Percentiles rank a stretch among this genome's conserved stretches.
Evolutionary conservation across 2,888 invertebrate species (phyloP).

Genomic region (Cephus pygmeus): DNA sequence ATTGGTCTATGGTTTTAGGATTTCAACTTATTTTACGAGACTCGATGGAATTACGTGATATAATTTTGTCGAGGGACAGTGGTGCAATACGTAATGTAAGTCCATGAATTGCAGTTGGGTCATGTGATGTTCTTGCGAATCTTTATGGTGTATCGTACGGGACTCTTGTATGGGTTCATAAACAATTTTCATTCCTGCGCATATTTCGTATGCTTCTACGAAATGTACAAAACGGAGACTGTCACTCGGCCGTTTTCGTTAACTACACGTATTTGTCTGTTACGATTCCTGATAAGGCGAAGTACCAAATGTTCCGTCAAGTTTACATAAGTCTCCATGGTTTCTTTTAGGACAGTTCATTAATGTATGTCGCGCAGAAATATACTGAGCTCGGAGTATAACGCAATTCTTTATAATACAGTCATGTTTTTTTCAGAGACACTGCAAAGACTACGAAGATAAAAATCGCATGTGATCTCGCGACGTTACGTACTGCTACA

Average conservation of each 20-base stretch:
- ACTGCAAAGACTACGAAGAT: background rate
- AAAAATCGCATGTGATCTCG: background rate
- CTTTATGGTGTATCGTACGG: background rate
- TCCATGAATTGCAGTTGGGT: background rate
- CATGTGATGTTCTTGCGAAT: background rate
- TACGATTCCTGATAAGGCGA: background rate
- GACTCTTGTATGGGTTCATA: background rate
- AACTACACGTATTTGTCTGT: background rate
- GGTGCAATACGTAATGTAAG: background rate
- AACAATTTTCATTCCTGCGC: background rate
- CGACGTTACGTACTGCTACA: background rate
- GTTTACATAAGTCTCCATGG: background rate
- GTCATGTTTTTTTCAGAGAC: background rate
- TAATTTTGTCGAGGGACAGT: background rate
- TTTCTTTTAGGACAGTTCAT: background rate
- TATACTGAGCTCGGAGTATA: background rate
- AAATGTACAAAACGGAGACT: background rate
- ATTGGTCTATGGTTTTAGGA: background rate
- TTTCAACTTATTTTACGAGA: background rate
- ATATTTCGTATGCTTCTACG: background rate
- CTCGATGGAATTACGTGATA: background rate
- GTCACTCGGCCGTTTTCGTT: background rate
- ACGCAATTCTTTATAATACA: background rate
- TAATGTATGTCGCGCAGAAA: background rate
- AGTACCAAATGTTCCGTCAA: background rate